Conservation (phyloP, 2,888 invertebrate genomes). For the Dyspetes luteomarginatus region DNA sequence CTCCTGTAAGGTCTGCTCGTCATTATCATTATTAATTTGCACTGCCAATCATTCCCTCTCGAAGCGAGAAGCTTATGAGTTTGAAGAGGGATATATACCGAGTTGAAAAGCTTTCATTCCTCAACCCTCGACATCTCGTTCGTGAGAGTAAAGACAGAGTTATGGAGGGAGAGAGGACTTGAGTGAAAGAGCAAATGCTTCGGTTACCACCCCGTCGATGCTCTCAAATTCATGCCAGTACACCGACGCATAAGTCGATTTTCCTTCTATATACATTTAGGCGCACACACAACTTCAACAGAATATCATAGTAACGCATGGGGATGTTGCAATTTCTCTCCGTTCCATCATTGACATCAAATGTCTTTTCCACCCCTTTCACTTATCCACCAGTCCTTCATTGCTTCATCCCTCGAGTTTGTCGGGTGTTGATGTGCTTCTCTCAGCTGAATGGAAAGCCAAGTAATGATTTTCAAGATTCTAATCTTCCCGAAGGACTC, state of each 20-base stretch:
- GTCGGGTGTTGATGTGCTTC: constrained; percentile 44
- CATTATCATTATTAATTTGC: constrained; percentile 71
- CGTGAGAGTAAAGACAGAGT: constrained; percentile 7
- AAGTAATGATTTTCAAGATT: constrained; percentile 80
- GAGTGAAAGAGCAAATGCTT: constrained; percentile 54
- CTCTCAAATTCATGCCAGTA: constrained; percentile 43
- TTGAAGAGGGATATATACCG: constrained; percentile 51
- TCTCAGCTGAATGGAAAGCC: constrained; percentile 50
- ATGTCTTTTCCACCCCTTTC: constrained; percentile 40
- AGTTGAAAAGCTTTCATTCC: constrained; percentile 50
- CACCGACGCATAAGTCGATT: constrained; percentile 58
- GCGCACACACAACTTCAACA: constrained; percentile 10
- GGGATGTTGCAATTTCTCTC: constrained; percentile 66
- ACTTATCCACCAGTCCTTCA: constrained; percentile 42
- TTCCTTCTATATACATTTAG: constrained; percentile 26
- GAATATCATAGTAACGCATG: constrained; percentile 17
- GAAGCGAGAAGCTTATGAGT: constrained; percentile 50
- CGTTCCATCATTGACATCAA: constrained; percentile 50
- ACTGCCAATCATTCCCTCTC: constrained; percentile 65
- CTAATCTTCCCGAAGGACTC: constrained; percentile 76
- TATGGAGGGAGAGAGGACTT: neutral
- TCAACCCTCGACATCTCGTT: constrained; percentile 34
- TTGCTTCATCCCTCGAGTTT: constrained; percentile 43
- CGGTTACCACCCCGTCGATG: constrained; percentile 59
- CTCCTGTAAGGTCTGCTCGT: constrained; percentile 56